Base-by-base conservation (phyloP, 2,797 vertebrate genomes). In the Lepus townsendii region DNA sequence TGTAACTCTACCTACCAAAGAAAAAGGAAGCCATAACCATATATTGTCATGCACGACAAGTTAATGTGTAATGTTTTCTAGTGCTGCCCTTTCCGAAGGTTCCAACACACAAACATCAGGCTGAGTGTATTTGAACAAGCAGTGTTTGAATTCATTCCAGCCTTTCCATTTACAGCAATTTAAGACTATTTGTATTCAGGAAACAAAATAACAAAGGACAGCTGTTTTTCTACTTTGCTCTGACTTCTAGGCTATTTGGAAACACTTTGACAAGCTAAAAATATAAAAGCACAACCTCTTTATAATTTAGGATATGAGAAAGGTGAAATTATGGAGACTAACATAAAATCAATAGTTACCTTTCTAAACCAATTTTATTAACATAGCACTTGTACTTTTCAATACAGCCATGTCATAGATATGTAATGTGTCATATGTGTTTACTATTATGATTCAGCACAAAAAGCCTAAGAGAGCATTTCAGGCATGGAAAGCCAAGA, bases 101-200 rank as follows among this genome's bases (percentile, higher is more conserved):
- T 94, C 96, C 87, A 95, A 30, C 32, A 83, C 84, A 78, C 87
- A 97, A 96, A 94, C 69, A 94, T 79, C 69, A 96, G 69, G 16
- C 91, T 60, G 93, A 83, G 78, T 93, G 76, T 94, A 80, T 85
- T 97, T 95, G 96, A 96, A 97, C 78, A 91, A 95, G 76, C n/a
- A 84, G 82, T 87, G 93, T 87, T 90, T 97, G 95, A 95, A 97
- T 82, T 73, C 90, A 82, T 97, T 97, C 95, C 96, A 96, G 91
- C 24, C 63, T 96, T 97, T 97, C 93, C 97, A 96, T 89, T 95
- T 97, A 95, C 93, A 96, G 95, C 96, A 96, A 96, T 95, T 96
- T 97, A 96, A 96, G 85, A 97, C 90, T 96, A 96, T 97, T 97
- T 97, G 95, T 96, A 97, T 97, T 96, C 96, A 97, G 95, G 95